Conservation (phyloP, 2,113 vertebrate genomes). For the western clawed frog (Xenopus tropicalis) region UCB_Xtro_10.0 CM004448.2:60683501-60684000, state of each 20-base stretch:
- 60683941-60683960: slow-evolving; percentile 61
- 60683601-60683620: slow-evolving; percentile 63
- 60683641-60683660: slow-evolving; percentile 65
- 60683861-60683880: slow-evolving; percentile 60
- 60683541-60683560: slow-evolving; percentile 43
- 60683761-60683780: slow-evolving; percentile 49
- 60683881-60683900: slow-evolving; percentile 52
- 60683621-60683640: slow-evolving; percentile 61
- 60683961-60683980: slow-evolving; percentile 64
- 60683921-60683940: slow-evolving; percentile 51
- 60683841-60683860: slow-evolving; percentile 72
- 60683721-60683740: slow-evolving; percentile 52
- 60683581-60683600: slow-evolving; percentile 51
- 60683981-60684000: slow-evolving; percentile 62
- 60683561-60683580: slow-evolving; percentile 22
- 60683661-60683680: slow-evolving; percentile 62
- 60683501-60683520: slow-evolving; percentile 53
- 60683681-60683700: slow-evolving; percentile 66
- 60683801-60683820: slow-evolving; percentile 59
- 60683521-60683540: slow-evolving; percentile 68
- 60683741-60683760: slow-evolving; percentile 59
- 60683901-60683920: slow-evolving; percentile 52
- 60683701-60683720: slow-evolving; percentile 63
- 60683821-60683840: slow-evolving; percentile 67
- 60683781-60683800: slow-evolving; percentile 49